A percentile compares a stretch with the other conserved stretches of the same genome.
These are phyloP conservation scores for Agonopterix subpropinquella DNA, from an alignment of 2,888 invertebrate genomes.

Conservation along the genomic window DNA sequence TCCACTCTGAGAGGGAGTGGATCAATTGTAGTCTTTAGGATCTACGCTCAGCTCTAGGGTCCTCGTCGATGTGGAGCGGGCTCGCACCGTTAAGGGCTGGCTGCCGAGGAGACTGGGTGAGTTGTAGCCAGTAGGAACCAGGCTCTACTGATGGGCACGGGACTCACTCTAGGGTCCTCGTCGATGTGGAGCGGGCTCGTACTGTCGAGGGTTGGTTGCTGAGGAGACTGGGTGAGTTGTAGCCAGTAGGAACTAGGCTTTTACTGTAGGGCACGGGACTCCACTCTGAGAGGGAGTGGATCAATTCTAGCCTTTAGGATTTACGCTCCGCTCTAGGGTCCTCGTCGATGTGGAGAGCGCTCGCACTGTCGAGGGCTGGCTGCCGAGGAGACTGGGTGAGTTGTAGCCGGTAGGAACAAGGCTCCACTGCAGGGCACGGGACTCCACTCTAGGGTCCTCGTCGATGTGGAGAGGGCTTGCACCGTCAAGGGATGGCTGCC, in stretches of 20 bases:
- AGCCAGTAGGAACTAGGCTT: no score
- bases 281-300: no score
- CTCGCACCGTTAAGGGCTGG: conserved; percentile 99
- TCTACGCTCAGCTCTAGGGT: conserved; percentile 75
- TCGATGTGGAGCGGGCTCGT: no score
- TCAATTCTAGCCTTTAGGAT: no score
- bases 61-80: conserved; percentile 98
- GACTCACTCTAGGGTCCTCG: no score
- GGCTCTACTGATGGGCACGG: no score
- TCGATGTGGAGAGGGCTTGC: conserved; percentile 98
- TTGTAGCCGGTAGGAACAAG: conserved; percentile 6
- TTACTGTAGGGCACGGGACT: no score
- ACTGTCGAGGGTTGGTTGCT: no score
- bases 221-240: no score
- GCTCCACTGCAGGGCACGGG: no score
- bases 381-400: conserved; percentile 94
- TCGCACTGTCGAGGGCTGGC: conserved; percentile 98
- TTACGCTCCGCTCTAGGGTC: conserved; percentile 75
- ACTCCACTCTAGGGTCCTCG: conserved; percentile 86
- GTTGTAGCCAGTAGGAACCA: conserved; percentile 19
- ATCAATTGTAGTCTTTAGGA: no score
- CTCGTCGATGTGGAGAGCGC: conserved; percentile 99
- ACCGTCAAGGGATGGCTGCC: conserved; percentile 99
- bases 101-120: conserved; percentile 94
- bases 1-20: no score